These are phyloP conservation scores for Pterostichus niger DNA, from an alignment of 2,888 invertebrate genomes.

Conservation along the genomic window DNA sequence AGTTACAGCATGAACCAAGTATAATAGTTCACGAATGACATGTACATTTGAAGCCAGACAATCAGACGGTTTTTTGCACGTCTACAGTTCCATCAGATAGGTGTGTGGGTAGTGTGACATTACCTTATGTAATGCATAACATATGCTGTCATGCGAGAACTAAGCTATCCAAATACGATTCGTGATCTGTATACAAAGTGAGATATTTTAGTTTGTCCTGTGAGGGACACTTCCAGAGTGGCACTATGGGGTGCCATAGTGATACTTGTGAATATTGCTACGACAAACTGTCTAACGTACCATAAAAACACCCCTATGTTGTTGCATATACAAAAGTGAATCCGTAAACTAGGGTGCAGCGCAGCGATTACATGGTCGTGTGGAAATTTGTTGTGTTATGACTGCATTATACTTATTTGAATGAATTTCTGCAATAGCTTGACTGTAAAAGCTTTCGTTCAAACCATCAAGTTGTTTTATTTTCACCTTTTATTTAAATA, in stretches of 20 bases:
- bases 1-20: too few relatives aligned
- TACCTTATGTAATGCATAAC: slow-evolving; percentile 6
- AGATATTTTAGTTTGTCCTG: slow-evolving; percentile 27
- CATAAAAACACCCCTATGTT: slow-evolving; percentile 32
- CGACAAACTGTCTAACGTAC: slow-evolving; percentile 17
- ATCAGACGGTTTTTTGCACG: too few relatives aligned
- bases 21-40: too few relatives aligned
- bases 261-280: slow-evolving; percentile 30
- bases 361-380: background rate
- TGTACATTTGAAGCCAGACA: too few relatives aligned
- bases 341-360: slow-evolving; percentile 2
- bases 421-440: background rate
- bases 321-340: slow-evolving; percentile 31
- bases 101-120: too few relatives aligned
- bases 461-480: too few relatives aligned
- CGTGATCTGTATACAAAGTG: slow-evolving; percentile 45
- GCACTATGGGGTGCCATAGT: slow-evolving; percentile 25
- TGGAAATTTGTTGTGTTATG: slow-evolving; percentile 35
- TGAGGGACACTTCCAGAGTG: slow-evolving; percentile 21
- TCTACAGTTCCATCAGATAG: too few relatives aligned
- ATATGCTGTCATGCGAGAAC: slow-evolving; percentile 28
- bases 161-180: slow-evolving; percentile 40
- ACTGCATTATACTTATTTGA: slow-evolving; percentile 33
- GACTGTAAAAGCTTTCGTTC: background rate
- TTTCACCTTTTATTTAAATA: too few relatives aligned